Base-by-base conservation (phyloP, 1,140 invertebrate genomes). In the Papilio polytes region DNA sequence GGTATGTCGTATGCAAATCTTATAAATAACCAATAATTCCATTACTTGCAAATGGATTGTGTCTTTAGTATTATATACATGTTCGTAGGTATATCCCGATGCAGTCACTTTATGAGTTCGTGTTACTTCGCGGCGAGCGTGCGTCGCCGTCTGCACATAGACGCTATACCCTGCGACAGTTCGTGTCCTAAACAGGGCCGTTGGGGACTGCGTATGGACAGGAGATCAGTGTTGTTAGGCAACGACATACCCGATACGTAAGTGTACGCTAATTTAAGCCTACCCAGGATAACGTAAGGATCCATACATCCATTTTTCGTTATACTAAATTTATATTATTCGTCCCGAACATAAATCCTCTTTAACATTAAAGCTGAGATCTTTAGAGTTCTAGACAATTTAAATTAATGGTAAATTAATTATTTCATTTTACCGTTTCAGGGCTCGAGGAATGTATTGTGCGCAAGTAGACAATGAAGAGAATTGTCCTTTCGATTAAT, bases 101-200 rank as follows among this genome's bases (percentile, higher is more conserved):
- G 97, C 84, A 97, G 96, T 78, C 97, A 97, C 85, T 97, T 97
- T 85, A 95, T 97, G 93, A 97, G 96, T 79, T 96, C 96, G 20
- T 97, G 97, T 80, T 97, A 96, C 87, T 96, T 96, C 86, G 96
- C 96, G 1, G 95, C 96, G 18, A 96, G 96, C 20, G 95, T 97
- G 0, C 91, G 95, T 53, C 91, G 95, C 78, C 85, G 85, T 8
- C 87, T 95, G 36, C 95, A 94, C 7, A 94, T 96, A 59, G 88
- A 96, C 18, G 96, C 96, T 1, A 88, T 96, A 12, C 96, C 96
- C 0, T 97, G 97, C 83, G 95, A 96, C 63, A 90, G 94, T 3
- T 92, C 94, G 0, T 97, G 96, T 86, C 96, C 96, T 0, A 95
- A 96, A 88, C 82, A 89, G 63, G 83, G 93, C 74, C 78, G 91